Conservation (phyloP, 2,113 vertebrate species). For the Microtus pennsylvanicus region DNA sequence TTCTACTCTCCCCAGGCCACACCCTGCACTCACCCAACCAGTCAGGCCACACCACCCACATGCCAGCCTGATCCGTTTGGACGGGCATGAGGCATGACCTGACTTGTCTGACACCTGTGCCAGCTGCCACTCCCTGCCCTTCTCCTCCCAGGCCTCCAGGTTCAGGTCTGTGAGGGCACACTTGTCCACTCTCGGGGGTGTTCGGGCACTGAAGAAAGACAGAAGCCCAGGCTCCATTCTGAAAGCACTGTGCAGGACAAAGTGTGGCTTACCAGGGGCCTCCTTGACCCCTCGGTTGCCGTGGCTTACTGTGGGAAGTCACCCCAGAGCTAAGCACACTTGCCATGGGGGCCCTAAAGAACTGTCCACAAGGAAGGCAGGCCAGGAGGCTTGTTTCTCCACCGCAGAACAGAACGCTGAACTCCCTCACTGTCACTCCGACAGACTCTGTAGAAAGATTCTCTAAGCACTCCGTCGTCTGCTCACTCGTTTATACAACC, state of each 20-base stretch:
- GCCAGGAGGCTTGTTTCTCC: background rate
- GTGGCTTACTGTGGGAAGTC: background rate
- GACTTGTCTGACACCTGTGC: constrained; percentile 22
- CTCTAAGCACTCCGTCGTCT: background rate
- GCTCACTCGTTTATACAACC: background rate
- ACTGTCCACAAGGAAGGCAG: background rate
- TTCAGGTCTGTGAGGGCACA: background rate
- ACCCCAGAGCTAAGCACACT: background rate
- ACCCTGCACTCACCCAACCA: constrained; percentile 65
- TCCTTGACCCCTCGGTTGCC: background rate
- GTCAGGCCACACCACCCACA: constrained; percentile 66
- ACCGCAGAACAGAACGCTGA: background rate
- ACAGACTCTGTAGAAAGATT: background rate
- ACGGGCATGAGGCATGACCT: constrained; percentile 55
- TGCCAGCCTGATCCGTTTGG: constrained; percentile 42
- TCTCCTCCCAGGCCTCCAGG: background rate
- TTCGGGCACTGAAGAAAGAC: background rate
- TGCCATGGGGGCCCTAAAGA: rapidly evolving
- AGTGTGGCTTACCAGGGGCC: too few species aligned
- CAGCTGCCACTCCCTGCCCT: background rate
- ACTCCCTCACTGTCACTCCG: background rate
- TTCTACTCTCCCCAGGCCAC: constrained; percentile 18
- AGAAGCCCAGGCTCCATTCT: background rate
- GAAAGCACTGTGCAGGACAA: background rate
- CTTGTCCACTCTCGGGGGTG: rapidly evolving